Percentiles rank a stretch among this genome's conserved stretches.
Conservation (phyloP, 2,888 invertebrate genomes). For the Tachina lurida region DNA sequence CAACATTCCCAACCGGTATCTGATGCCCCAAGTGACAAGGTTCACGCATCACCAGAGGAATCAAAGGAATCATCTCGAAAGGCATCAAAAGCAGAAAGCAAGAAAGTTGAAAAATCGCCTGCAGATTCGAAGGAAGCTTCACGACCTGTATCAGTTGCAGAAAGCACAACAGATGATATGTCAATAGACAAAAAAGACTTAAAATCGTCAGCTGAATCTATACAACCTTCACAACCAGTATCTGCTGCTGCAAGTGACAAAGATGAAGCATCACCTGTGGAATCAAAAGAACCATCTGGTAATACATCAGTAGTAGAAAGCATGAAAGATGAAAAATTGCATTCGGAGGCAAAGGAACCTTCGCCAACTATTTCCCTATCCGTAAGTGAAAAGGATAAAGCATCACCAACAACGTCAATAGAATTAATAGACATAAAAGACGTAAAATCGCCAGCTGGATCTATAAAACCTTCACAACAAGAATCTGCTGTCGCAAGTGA, state of each 20-base stretch:
- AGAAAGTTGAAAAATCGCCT: slow-evolving; percentile 30
- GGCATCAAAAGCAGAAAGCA: slow-evolving; percentile 38
- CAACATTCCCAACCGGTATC: slow-evolving; percentile 40
- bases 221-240: too few species aligned
- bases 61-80: slow-evolving; percentile 48
- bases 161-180: too few species aligned
- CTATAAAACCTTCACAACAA: slow-evolving; percentile 70
- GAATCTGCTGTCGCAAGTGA: background rate
- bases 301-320: background rate
- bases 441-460: slow-evolving; percentile 61
- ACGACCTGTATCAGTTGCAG: too few species aligned
- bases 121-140: slow-evolving; percentile 48
- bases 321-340: slow-evolving; percentile 44
- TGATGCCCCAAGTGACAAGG: background rate
- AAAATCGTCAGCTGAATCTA: too few species aligned
- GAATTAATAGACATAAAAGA: slow-evolving; percentile 4
- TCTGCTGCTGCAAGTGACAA: too few species aligned
- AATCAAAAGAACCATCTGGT: too few species aligned
- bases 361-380: slow-evolving; percentile 70
- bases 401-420: slow-evolving; percentile 51
- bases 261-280: too few species aligned
- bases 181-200: too few species aligned
- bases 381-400: slow-evolving; percentile 60
- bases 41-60: slow-evolving; percentile 44
- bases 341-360: slow-evolving; percentile 31